Evolutionary conservation across 2,797 vertebrate species (phyloP), one percentile per base, ranked within the genome.

Genomic region (Rhodeus uyekii): DNA sequence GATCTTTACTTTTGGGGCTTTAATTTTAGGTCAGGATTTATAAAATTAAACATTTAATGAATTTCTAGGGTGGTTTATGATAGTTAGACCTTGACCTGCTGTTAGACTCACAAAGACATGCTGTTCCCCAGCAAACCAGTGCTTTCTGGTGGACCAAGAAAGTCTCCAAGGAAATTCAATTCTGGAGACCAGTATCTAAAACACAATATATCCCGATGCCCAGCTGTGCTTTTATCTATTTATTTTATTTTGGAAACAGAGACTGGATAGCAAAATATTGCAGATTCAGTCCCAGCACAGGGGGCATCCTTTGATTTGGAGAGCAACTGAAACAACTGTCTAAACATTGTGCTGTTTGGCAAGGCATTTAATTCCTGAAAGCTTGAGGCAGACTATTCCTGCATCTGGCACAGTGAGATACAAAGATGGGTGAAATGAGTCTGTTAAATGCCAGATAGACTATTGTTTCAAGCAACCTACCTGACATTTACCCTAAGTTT

Each of bases 201-300:
- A 36, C 22, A 7, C 42, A 65, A 48, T 39, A 46, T n/a, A 63
- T 61, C 18, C 14, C 63, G 14, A 1, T 36, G 4, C 19, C 29
- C 29, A 36, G 14, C 61, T 36, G 24, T 76, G 60, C 13, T 50
- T 38, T 76, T 65, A 36, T 3, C 34, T 46, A n/a, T 42, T 76
- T 76, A 0, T 29, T 76, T 44, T 42, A 76, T 63, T 61, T 76
- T 63, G 34, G 39, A 6, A 65, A 63, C 60, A 4, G 60, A 0
- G 4, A 36, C 76, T 53, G n/a, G 16, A 46, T 64, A 29, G 29
- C 61, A 48, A 78, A 78, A 38, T 29, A 42, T 61, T 71, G 4
- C 13, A 48, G 68, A 65, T 53, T 53, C 18, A 44, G 9, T 82
- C 61, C 48, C 80, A 75, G 61, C n/a, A n/a, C n/a, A 82, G 73